Percentiles rank a stretch among this genome's conserved stretches.
Evolutionary conservation across 2,888 invertebrate species (phyloP).

Genomic region (Apotomis turbidana): DNA sequence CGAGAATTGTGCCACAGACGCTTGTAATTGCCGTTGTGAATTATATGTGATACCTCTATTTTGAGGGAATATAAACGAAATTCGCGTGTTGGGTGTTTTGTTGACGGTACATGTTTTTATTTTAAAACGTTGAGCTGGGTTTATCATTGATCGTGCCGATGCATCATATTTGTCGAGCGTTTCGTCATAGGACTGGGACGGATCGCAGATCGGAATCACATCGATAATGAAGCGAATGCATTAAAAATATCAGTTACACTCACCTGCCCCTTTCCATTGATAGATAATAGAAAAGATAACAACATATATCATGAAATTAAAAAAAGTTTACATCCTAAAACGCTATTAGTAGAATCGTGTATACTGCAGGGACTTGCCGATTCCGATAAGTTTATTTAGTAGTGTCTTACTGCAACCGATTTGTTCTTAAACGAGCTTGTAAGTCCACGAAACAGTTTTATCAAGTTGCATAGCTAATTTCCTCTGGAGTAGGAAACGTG

Average conservation of each 20-base stretch:
- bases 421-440: constrained; percentile 35
- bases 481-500: constrained; percentile 30
- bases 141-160: constrained; percentile 74
- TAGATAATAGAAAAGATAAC: constrained; percentile 32
- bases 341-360: constrained; percentile 24
- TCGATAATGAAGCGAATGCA: constrained; percentile 68
- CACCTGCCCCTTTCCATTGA: constrained; percentile 50
- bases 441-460: constrained; percentile 35
- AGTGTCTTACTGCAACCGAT: constrained; percentile 27
- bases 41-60: constrained; percentile 42
- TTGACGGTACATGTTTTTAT: constrained; percentile 46
- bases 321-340: background rate
- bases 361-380: constrained; percentile 11
- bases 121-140: constrained; percentile 57
- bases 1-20: constrained; percentile 56
- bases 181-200: constrained; percentile 64
- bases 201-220: constrained; percentile 63
- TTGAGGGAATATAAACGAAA: constrained; percentile 42
- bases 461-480: constrained; percentile 40
- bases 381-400: constrained; percentile 30
- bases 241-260: constrained; percentile 60
- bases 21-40: constrained; percentile 34
- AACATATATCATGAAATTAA: background rate
- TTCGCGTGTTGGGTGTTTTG: constrained; percentile 44
- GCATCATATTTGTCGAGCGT: constrained; percentile 79